Evolutionary conservation across 2,797 vertebrate genomes (phyloP).

Genomic region (Knipowitschia caucasica): DNA sequence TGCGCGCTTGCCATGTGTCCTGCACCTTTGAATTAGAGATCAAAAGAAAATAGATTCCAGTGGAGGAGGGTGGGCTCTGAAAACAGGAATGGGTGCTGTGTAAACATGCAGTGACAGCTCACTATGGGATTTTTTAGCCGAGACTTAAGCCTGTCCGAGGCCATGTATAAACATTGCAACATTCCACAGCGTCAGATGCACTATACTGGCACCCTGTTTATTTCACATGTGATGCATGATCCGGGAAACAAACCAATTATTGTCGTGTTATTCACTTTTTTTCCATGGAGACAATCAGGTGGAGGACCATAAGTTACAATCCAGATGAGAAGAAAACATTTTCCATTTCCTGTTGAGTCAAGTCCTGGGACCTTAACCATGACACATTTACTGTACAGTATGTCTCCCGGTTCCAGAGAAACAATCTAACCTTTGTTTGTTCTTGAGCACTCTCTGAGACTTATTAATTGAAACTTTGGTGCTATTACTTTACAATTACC

Average conservation of each 20-base stretch:
- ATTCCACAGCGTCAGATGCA: conserved; percentile 65
- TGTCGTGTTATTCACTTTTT: too few species aligned
- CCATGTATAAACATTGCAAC: conserved; percentile 76
- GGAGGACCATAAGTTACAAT: too few species aligned
- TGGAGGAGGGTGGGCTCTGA: conserved; percentile 53
- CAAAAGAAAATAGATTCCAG: conserved; percentile 90
- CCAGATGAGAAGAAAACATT: conserved; percentile 71
- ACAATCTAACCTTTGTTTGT: conserved; percentile 63
- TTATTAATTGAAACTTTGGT: conserved; percentile 25
- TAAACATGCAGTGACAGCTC: conserved; percentile 88
- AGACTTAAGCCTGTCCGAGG: conserved; percentile 82
- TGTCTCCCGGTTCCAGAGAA: conserved; percentile 65
- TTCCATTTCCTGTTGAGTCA: conserved; percentile 97
- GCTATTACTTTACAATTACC: conserved; percentile 13
- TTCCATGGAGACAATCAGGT: not conserved
- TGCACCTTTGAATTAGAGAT: conserved; percentile 90
- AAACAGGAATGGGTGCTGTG: conserved; percentile 83
- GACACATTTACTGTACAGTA: conserved; percentile 56
- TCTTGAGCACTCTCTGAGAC: conserved; percentile 44
- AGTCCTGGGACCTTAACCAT: conserved; percentile 67
- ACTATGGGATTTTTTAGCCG: conserved; percentile 84
- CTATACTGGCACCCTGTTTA: conserved; percentile 38
- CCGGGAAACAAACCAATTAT: not conserved
- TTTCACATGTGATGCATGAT: conserved; percentile 16
- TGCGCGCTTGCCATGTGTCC: conserved; percentile 84